Conservation (phyloP, 2,113 vertebrate genomes). For the Hydropotes inermis region DNA sequence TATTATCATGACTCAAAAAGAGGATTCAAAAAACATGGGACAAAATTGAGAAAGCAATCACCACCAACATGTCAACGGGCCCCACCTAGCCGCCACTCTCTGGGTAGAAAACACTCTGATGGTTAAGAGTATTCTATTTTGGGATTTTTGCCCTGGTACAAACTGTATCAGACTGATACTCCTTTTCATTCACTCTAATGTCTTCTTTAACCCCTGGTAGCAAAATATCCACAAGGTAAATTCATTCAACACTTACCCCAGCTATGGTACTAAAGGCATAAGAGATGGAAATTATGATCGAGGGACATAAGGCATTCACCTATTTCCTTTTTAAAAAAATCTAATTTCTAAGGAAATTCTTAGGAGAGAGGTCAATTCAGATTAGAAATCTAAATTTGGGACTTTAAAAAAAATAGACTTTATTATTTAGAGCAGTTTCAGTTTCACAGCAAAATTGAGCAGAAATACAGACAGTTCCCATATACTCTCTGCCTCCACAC, state of each 20-base stretch:
- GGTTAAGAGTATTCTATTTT: constrained; percentile 79
- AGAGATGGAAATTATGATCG: background rate
- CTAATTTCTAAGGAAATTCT: background rate
- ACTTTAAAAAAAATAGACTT: background rate
- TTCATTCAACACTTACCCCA: constrained; percentile 4
- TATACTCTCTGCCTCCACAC: rapidly evolving
- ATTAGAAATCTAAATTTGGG: background rate
- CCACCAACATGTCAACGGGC: background rate
- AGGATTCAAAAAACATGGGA: background rate
- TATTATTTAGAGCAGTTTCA: background rate
- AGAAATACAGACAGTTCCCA: background rate
- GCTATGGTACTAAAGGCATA: too few species aligned
- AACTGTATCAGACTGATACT: constrained; percentile 60
- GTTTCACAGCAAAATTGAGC: background rate
- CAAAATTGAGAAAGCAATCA: background rate
- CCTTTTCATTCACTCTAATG: constrained; percentile 53
- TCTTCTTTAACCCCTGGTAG: constrained; percentile 63
- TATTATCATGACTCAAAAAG: background rate
- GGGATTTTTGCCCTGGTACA: constrained; percentile 29
- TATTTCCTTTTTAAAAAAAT: background rate
- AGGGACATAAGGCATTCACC: background rate
- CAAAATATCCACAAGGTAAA: constrained; percentile 73
- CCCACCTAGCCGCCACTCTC: background rate
- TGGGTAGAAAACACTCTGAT: constrained; percentile 77
- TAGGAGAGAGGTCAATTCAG: background rate